Evolutionary conservation across 2,888 invertebrate genomes (phyloP).

Genomic region (Drosophila silvestris): DNA sequence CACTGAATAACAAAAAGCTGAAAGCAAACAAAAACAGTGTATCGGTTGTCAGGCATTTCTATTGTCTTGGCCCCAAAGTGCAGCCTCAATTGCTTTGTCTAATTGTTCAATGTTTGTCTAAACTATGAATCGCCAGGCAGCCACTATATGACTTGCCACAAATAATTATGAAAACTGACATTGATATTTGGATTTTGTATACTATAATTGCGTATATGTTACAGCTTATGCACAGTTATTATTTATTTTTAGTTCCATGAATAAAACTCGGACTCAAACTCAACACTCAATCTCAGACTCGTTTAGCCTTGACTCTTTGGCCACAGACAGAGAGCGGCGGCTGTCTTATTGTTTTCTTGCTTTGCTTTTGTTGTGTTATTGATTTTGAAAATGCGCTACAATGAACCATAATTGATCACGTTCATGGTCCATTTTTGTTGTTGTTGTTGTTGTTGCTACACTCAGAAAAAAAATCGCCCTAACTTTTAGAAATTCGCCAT

Average conservation of each 20-base stretch:
- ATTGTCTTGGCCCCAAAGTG: conserved; percentile 49
- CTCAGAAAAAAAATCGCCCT: background rate
- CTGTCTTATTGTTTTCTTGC: conserved; percentile 37
- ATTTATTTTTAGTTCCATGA: conserved; percentile 70
- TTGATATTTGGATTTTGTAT: conserved; percentile 69
- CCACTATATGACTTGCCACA: conserved; percentile 24
- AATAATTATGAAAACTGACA: conserved; percentile 46
- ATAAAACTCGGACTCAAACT: conserved; percentile 32
- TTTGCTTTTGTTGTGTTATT: conserved; percentile 55
- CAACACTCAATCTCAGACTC: conserved; percentile 33
- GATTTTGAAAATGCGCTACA: conserved; percentile 77
- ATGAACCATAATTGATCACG: conserved; percentile 79
- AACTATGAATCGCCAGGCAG: background rate
- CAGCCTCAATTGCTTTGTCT: conserved; percentile 27
- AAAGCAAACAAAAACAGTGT: conserved; percentile 41
- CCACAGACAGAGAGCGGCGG: conserved; percentile 22
- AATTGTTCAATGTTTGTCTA: conserved; percentile 29
- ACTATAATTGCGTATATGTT: conserved; percentile 65
- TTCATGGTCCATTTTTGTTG: conserved; percentile 73
- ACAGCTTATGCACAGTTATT: conserved; percentile 68
- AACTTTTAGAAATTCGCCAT: background rate
- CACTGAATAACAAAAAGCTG: conserved; percentile 27
- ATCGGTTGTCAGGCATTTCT: conserved; percentile 36
- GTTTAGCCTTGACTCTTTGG: conserved; percentile 71
- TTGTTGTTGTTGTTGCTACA: background rate